Percentiles rank a stretch among this genome's conserved stretches.
Evolutionary conservation across 2,888 invertebrate genomes (phyloP).

Genomic region (Euplagia quadripunctaria): DNA sequence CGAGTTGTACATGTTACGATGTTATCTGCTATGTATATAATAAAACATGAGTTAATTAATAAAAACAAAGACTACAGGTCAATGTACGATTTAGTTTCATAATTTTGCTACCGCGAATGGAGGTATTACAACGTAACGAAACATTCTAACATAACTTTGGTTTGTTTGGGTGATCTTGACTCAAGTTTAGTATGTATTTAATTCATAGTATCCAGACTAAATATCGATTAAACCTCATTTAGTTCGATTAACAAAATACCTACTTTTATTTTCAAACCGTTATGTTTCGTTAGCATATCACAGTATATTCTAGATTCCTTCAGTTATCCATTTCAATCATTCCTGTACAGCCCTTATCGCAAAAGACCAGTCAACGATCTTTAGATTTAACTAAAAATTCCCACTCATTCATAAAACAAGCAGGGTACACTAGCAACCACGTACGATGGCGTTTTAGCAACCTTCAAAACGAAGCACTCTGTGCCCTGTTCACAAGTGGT

Average conservation of each 20-base stretch:
- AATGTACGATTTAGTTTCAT: conserved; percentile 6
- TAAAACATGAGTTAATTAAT: conserved; percentile 19
- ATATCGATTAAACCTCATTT: background rate
- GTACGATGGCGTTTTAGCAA: too few relatives aligned
- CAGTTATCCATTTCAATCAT: background rate
- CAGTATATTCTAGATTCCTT: background rate
- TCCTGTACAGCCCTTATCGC: background rate
- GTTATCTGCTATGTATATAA: conserved; percentile 39
- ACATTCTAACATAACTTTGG: background rate
- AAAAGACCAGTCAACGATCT: background rate
- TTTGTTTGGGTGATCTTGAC: background rate
- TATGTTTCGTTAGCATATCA: too few relatives aligned
- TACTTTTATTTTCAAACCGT: background rate
- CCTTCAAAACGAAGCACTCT: too few relatives aligned
- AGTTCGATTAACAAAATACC: background rate
- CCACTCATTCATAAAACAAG: too few relatives aligned
- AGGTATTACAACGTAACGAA: background rate
- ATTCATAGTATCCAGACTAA: background rate
- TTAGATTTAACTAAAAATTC: background rate
- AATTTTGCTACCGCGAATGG: background rate
- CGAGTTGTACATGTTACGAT: conserved; percentile 40
- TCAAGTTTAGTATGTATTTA: background rate
- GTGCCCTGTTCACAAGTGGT: too few relatives aligned
- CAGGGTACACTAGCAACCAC: too few relatives aligned
- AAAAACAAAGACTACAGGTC: conserved; percentile 13